Evolutionary conservation across 2,888 invertebrate genomes (phyloP).

Genomic region (Platynereis dumerilii): DNA sequence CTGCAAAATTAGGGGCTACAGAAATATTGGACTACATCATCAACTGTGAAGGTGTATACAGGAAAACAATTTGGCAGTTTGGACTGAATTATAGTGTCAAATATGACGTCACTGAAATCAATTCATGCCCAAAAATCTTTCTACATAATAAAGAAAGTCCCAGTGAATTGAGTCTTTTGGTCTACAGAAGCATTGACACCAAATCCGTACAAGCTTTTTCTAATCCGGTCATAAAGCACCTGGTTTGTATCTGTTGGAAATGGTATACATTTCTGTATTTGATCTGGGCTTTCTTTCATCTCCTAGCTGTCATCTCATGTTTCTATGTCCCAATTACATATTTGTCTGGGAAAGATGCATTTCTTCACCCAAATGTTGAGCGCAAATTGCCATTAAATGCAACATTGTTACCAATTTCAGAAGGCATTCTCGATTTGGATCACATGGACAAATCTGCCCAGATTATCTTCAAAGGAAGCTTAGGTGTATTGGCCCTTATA

Average conservation of each 20-base stretch:
- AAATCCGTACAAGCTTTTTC: background rate
- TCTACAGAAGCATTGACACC: background rate
- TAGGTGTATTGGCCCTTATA: no score
- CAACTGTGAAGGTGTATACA: background rate
- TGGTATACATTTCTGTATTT: background rate
- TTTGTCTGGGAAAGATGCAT: no score
- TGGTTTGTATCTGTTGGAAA: constrained; percentile 2
- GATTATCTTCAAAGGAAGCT: no score
- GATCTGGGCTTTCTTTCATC: constrained; percentile 7
- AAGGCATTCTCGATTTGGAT: no score
- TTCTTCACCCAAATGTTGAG: no score
- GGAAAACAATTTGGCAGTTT: constrained; percentile 3
- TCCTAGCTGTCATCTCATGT: background rate
- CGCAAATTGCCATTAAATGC: no score
- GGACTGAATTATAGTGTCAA: background rate
- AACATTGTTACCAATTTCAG: no score
- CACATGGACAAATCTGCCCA: no score
- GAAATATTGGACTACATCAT: background rate
- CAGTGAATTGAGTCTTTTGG: no score
- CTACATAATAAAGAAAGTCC: no score
- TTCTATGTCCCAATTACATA: background rate
- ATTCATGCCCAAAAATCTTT: no score
- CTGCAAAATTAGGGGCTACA: background rate
- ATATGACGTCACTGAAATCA: no score
- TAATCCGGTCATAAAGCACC: background rate